Base-by-base conservation (phyloP, 1,140 invertebrate species). In the Drosophila subobscura region DNA sequence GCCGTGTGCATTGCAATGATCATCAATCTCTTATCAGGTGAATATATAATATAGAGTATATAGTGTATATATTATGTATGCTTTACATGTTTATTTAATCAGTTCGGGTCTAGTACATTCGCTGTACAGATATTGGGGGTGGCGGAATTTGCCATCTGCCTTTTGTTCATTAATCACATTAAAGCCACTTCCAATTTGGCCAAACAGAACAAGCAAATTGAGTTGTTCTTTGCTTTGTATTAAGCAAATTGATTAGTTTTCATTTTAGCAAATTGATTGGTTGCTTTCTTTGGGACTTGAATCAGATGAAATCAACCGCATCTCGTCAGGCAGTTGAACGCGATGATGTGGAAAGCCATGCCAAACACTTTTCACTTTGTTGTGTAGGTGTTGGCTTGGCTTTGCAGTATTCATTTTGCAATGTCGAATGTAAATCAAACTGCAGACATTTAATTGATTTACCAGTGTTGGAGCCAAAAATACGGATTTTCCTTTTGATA, bases 21-120 rank as follows among this genome's bases (percentile, higher is more conserved):
- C 46, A 61, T 59, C 54, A 76, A 88, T 78, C 56, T 78, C 77
- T 76, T 90, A 88, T 80, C 88, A 78, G 88, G 88, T 90, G 56
- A 90, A 45, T 52, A 1, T 5, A 67, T 47, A 25, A 4, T 37
- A 27, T 6, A 20, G 50, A 33, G 52, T 54, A 56, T n/a, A 40
- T 50, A 47, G 8, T 44, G 20, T 16, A 47, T 53, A 50, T 25
- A 29, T 27, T 50, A 37, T 29, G 10, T 33, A 10, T 37, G 33
- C 33, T 10, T 37, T 37, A 37, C 22, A 56, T 14, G 1, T n/a
- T 1, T 16, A 16, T 12, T 37, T 37, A 37, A 37, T 37, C 33
- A 37, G 33, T 10, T 37, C 12, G 33, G 33, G 33, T 37, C 33
- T 12, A 4, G 10, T 12, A 37, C 33, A 37, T 12, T 37, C 33